phyloP scores from a whole-genome alignment of 2,797 vertebrate species.

The Hoplostethus mediterraneus region DNA sequence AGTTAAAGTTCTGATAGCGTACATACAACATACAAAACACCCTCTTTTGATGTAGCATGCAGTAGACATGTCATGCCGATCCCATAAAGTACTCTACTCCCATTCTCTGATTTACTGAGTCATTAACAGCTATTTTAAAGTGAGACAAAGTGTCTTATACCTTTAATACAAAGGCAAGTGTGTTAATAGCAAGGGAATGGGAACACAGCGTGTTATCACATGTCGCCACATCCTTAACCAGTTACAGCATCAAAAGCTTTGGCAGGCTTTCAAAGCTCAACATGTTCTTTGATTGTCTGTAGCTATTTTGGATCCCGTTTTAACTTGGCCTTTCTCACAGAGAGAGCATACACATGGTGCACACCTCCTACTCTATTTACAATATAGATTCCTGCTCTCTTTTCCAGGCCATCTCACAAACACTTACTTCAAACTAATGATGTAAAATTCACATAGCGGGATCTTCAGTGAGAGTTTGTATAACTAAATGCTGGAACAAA shows the following conservation, averaged over 20 bases:
- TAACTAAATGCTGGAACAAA: background rate
- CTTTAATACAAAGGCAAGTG: conserved; percentile 35
- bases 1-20: conserved; percentile 12
- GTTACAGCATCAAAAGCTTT: conserved; percentile 55
- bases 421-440: background rate
- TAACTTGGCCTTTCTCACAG: conserved; percentile 49
- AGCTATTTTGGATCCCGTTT: conserved; percentile 66
- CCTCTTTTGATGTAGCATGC: background rate
- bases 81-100: background rate
- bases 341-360: conserved; percentile 41
- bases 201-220: conserved; percentile 62
- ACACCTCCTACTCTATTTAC: conserved; percentile 38
- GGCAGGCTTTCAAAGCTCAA: conserved; percentile 60
- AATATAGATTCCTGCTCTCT: conserved; percentile 28
- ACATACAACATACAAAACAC: conserved; percentile 1
- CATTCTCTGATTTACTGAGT: conserved; percentile 40
- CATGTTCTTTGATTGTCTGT: conserved; percentile 63
- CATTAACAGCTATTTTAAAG: conserved; percentile 49
- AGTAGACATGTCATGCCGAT: background rate
- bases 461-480: background rate
- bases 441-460: conserved; percentile 2
- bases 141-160: conserved; percentile 36
- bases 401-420: conserved; percentile 12
- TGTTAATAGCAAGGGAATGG: conserved; percentile 47
- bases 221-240: conserved; percentile 72